phyloP scores from a whole-genome alignment of 2,113 vertebrate genomes.

The Poicephalus gulielmi region DNA sequence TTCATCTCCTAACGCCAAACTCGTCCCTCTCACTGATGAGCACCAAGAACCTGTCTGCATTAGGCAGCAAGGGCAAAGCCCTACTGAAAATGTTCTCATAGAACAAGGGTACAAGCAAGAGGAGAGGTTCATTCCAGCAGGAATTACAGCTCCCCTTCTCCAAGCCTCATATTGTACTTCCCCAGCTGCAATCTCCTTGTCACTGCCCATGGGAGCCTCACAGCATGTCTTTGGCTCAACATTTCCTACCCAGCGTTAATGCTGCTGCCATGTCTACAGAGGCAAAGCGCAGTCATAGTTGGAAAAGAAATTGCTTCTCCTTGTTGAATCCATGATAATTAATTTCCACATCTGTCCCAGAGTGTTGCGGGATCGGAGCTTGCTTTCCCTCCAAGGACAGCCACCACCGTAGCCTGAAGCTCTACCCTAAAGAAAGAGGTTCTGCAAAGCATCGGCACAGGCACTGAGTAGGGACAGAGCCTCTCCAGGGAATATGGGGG shows the following conservation, averaged over 20 bases:
- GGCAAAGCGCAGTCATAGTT: background rate
- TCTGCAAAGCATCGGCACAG: background rate
- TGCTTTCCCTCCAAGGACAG: background rate
- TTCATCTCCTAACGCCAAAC: background rate
- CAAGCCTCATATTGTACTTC: rapidly evolving
- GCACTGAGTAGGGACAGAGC: rapidly evolving
- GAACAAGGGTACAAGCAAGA: background rate
- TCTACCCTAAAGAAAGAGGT: background rate
- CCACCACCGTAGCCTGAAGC: background rate
- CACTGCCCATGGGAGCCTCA: background rate
- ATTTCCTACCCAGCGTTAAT: background rate
- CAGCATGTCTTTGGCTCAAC: background rate
- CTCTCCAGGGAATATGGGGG: background rate
- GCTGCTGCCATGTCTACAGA: background rate
- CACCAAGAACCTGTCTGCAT: background rate
- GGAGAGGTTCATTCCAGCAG: background rate
- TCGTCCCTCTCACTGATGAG: background rate
- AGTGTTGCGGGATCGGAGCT: background rate
- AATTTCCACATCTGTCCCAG: background rate
- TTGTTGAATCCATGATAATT: background rate
- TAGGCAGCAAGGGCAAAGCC: background rate
- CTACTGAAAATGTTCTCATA: background rate
- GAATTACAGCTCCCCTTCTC: background rate
- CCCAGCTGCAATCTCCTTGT: background rate
- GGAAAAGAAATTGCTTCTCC: background rate